These are phyloP conservation scores for Aproaerema taeniolella DNA, from an alignment of 2,888 invertebrate genomes.

Conservation along the genomic window DNA sequence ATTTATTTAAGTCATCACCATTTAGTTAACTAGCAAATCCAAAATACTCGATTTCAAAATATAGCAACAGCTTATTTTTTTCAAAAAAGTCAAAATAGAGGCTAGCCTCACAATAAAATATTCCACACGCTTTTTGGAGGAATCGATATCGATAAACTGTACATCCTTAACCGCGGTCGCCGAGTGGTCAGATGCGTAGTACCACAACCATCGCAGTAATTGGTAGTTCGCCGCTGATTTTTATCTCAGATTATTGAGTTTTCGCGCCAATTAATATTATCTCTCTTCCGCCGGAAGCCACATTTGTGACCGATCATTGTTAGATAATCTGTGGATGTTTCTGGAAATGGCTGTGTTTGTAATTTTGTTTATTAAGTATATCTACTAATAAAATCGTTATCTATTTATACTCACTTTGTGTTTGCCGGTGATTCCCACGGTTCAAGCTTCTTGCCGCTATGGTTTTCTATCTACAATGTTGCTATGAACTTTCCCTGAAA, in stretches of 20 bases:
- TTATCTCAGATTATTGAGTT: constrained; percentile 75
- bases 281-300: constrained; percentile 63
- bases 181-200: constrained; percentile 47
- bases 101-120: no score
- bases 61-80: no score
- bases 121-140: no score
- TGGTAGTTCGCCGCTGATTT: constrained; percentile 66
- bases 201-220: constrained; percentile 60
- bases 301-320: constrained; percentile 39
- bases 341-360: constrained; percentile 8
- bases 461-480: no score
- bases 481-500: no score
- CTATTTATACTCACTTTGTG: not conserved
- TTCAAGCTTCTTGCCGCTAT: no score
- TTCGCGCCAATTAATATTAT: constrained; percentile 74
- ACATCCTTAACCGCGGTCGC: not conserved
- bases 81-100: no score
- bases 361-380: constrained; percentile 4
- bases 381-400: not conserved
- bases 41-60: no score
- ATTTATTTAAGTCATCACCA: no score
- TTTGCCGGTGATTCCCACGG: not conserved
- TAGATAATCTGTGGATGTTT: constrained; percentile 26
- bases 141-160: constrained; percentile 13
- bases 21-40: no score